Conservation (phyloP, 2,888 invertebrate species). For the Drosophila paranaensis region DNA sequence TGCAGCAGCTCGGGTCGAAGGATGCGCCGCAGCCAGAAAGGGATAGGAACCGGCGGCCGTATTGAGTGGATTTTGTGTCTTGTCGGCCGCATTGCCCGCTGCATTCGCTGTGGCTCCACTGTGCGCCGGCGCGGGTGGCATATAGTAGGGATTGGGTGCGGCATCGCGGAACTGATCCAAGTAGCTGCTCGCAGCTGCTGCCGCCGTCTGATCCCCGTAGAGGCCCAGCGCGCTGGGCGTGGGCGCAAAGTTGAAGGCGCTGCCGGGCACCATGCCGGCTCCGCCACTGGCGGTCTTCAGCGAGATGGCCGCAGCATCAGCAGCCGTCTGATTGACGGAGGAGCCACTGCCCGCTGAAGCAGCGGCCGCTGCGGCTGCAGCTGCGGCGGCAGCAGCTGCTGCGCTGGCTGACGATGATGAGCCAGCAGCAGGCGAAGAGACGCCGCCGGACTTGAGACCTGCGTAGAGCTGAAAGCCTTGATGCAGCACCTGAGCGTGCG, state of each 20-base stretch:
- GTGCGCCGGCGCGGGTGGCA: constrained; percentile 85
- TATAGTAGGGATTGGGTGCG: constrained; percentile 87
- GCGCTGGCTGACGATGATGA: constrained; percentile 53
- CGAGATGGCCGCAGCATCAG: constrained; percentile 86
- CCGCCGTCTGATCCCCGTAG: constrained; percentile 80
- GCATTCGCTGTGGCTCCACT: constrained; percentile 73
- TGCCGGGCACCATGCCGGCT: constrained; percentile 90
- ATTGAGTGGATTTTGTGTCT: constrained; percentile 85
- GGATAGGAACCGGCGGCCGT: constrained; percentile 86
- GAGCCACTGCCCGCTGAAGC: constrained; percentile 23
- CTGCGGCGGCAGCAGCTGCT: constrained; percentile 66
- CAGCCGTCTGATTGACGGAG: constrained; percentile 57
- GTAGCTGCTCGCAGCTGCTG: constrained; percentile 88
- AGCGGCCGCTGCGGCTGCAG: constrained; percentile 34
- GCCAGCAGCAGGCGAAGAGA: constrained; percentile 68
- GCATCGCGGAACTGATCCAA: constrained; percentile 89
- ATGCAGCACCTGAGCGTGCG: constrained; percentile 81
- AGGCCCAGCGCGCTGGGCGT: constrained; percentile 86
- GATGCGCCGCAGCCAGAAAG: constrained; percentile 87
- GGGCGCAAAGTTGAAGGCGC: constrained; percentile 93
- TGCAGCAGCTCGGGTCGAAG: constrained; percentile 85
- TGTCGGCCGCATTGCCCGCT: constrained; percentile 73
- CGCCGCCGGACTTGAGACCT: constrained; percentile 85
- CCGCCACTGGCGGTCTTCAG: constrained; percentile 88
- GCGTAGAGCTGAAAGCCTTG: constrained; percentile 87